A percentile compares a stretch with the other conserved stretches of the same genome.
Conservation (phyloP, 2,113 vertebrate species). For the Blennius ocellaris region DNA sequence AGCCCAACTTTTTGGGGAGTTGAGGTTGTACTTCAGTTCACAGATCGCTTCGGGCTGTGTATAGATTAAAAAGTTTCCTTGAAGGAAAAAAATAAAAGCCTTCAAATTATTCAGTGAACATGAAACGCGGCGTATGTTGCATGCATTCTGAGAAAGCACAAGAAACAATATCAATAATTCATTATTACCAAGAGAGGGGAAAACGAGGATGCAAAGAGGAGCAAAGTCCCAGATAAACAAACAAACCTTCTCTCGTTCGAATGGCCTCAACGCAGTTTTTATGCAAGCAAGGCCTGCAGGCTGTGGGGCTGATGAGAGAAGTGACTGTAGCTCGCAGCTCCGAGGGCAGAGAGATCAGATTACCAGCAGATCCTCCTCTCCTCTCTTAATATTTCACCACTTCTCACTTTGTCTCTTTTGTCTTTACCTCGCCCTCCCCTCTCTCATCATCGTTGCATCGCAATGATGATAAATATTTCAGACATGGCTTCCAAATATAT, state of each 20-base stretch:
- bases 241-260: conserved; percentile 14
- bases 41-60: background rate
- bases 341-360: conserved; percentile 44
- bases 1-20: too few relatives aligned
- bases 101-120: background rate
- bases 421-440: background rate
- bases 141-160: conserved; percentile 30
- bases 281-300: conserved; percentile 56
- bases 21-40: background rate
- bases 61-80: conserved; percentile 9
- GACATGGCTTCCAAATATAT: conserved; percentile 38
- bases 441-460: conserved; percentile 1
- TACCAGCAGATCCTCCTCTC: conserved; percentile 2
- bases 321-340: conserved; percentile 27
- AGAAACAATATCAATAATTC: conserved; percentile 58
- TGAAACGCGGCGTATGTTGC: background rate
- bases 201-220: conserved; percentile 19
- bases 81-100: background rate
- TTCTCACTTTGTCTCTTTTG: conserved; percentile 20
- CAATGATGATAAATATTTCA: conserved; percentile 60
- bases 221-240: conserved; percentile 56
- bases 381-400: conserved; percentile 1
- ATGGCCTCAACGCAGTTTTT: conserved; percentile 25
- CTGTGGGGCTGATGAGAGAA: conserved; percentile 43
- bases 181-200: conserved; percentile 26